phyloP scores from a whole-genome alignment of 2,888 invertebrate genomes.

The Amblyjoppa proteus region DNA sequence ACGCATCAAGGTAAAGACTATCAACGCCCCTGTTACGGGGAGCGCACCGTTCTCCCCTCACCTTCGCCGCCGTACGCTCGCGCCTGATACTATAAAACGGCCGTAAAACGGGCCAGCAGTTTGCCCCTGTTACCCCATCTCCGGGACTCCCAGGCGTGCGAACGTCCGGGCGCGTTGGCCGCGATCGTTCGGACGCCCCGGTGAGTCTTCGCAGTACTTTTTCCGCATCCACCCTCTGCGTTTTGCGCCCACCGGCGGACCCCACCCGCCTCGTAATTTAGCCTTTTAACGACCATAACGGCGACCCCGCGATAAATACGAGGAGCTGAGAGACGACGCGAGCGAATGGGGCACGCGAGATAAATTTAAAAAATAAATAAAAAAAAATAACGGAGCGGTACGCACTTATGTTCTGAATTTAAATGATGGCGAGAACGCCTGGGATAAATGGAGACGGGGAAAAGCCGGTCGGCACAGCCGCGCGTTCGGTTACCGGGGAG shows the following conservation, averaged over 20 bases:
- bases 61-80: neutral
- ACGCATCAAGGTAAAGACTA: slow-evolving; percentile 67
- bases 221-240: neutral
- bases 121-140: slow-evolving; percentile 57
- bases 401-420: slow-evolving; percentile 22
- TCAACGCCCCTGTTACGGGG: slow-evolving; percentile 60
- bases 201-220: slow-evolving; percentile 40
- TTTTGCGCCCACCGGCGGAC: slow-evolving; percentile 37
- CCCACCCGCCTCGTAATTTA: slow-evolving; percentile 66
- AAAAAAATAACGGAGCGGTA: slow-evolving; percentile 5
- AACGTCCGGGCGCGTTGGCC: slow-evolving; percentile 11
- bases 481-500: too few species aligned
- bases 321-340: slow-evolving; percentile 36
- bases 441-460: too few species aligned
- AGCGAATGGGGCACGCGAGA: neutral
- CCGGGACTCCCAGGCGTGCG: slow-evolving; percentile 11
- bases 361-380: slow-evolving; percentile 11
- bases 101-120: slow-evolving; percentile 61
- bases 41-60: slow-evolving; percentile 13
- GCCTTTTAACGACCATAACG: slow-evolving; percentile 67
- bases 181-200: slow-evolving; percentile 36
- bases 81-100: slow-evolving; percentile 67
- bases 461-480: too few species aligned
- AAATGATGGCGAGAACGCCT: too few species aligned
- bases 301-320: slow-evolving; percentile 60